A percentile compares a stretch with the other conserved stretches of the same genome.
Conservation (phyloP, 2,113 vertebrate genomes). For the Pygathrix nemaeus region DNA sequence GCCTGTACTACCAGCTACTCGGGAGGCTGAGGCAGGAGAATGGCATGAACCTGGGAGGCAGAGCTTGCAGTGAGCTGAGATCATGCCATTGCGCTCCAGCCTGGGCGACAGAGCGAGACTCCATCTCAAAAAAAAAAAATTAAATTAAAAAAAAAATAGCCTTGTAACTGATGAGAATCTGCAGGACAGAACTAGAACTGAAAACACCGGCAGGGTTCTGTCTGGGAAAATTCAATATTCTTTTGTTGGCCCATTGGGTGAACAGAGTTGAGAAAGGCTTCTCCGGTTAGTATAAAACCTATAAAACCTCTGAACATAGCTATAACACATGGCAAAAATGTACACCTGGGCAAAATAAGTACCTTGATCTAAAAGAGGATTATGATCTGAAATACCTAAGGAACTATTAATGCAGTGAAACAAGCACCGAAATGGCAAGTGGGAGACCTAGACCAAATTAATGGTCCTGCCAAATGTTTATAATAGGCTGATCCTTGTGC, state of each 20-base stretch:
- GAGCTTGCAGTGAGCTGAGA: no score
- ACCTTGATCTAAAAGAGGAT: background rate
- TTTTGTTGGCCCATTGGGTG: conserved; percentile 26
- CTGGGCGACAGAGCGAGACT: no score
- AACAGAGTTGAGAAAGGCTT: conserved; percentile 28
- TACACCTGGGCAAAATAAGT: conserved; percentile 15
- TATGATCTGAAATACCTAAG: conserved; percentile 21
- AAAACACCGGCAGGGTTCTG: background rate
- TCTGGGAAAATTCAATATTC: conserved; percentile 29
- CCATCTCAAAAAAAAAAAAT: no score
- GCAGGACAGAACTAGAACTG: background rate
- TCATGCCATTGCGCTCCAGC: no score
- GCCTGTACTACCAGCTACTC: no score
- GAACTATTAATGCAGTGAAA: background rate
- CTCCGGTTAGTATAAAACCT: background rate
- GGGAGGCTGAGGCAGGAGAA: no score
- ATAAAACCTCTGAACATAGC: background rate
- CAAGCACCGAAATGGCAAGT: background rate
- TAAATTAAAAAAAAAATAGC: background rate
- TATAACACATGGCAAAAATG: background rate
- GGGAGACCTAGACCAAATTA: background rate
- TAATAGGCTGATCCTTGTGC: background rate
- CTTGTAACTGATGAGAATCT: background rate
- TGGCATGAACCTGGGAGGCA: no score
- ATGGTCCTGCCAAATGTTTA: background rate